Base-by-base conservation (phyloP, 1,140 invertebrate genomes). In the Pemphigus obesinymphae region DNA sequence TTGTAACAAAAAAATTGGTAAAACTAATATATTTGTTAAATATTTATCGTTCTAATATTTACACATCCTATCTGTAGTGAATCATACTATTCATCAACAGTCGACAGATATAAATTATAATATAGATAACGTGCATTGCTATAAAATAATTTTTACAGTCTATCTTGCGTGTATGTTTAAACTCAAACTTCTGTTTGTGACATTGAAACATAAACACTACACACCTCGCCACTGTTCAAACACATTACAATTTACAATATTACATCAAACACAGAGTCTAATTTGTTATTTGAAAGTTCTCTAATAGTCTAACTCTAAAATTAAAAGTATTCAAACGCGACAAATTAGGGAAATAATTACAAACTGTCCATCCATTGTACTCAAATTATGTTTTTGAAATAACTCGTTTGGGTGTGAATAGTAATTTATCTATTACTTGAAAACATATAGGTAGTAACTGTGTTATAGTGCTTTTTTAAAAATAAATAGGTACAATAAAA, bases 401-500 rank as follows among this genome's bases (percentile, higher is more conserved):
- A 43, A 72, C 23, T 45, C 20, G 26, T 11, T 29, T 72, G 68
- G 68, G 68, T 43, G 68, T 72, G 68, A 31, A 72, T 43, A 26
- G 40, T 20, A 72, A 72, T 72, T 72, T 72, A 72, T 72, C 43
- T 48, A 48, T 72, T 72, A 72, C 68, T 72, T 20, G 23, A 72
- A 48, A 72, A 72, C 7, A 29, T 26, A n/a, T n/a, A n/a, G n/a
- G n/a, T n/a, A n/a, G n/a, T 37, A 68, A 43, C n/a, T 68, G 26
- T 48, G 37, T 29, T 26, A 10, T 31, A 45, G n/a, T 70, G 15
- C 26, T 66, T 11, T 23, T 40, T 66, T 37, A 23, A n/a, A 11
- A 37, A n/a, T 37, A 40, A 37, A n/a, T 37, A 66, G n/a, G n/a
- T 37, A 37, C n/a, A n/a, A 37, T 37, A 40, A 66, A n/a, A 34